Evolutionary conservation across 37 sponge, comb jelly and placozoan species (phyloP), one percentile per base, ranked within the genome.

Genomic region (Geodia barretti): DNA sequence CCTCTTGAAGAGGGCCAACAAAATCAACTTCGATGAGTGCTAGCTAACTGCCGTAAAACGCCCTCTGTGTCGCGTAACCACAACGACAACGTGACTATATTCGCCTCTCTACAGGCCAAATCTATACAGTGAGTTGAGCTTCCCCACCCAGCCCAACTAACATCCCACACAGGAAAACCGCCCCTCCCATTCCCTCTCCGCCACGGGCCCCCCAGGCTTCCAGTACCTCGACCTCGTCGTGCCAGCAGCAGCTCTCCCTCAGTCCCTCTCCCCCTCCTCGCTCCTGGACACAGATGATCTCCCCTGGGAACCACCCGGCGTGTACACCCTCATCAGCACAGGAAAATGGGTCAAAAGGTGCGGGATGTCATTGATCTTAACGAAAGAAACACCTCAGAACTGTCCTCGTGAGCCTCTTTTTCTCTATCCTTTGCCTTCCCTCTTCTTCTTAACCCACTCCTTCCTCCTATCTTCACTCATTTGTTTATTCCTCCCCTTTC

Each of bases 261-360:
- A 23, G 3, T 20, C 54, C 68, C 38, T 75, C 0, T 20, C 19
- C 5, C 64, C 47, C 14, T 14, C 64, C 36, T 20, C 85, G 17
- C 80, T 79, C 41, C 70, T 72, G 17, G n/a, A 73, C 32, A 38
- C 91, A 85, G 77, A 62, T 90, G 62, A 80, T 67, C 41, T 68
- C 68, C 24, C 39, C 81, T 62, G 86, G 91, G 3, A 80, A 81
- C 29, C 80, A 81, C n/a, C 86, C 85, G 31, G 65, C 86, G 0
- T 90, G 86, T 47, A 85, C 91, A 0, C 86, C 91, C 37, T 64
- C 73, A 41, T 86, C 85, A 41, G 91, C 91, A 2, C 82, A 77
- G 69, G 71, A 77, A 33, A 85, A 82, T 86, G 91, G 91, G 0
- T 75, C 85, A 31, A 81, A 90, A 59, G 76, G 85, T n/a, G 74